These are phyloP conservation scores for Ganaspis sp. DNA, from an alignment of 1,140 invertebrate genomes.

Conservation along the genomic window DNA sequence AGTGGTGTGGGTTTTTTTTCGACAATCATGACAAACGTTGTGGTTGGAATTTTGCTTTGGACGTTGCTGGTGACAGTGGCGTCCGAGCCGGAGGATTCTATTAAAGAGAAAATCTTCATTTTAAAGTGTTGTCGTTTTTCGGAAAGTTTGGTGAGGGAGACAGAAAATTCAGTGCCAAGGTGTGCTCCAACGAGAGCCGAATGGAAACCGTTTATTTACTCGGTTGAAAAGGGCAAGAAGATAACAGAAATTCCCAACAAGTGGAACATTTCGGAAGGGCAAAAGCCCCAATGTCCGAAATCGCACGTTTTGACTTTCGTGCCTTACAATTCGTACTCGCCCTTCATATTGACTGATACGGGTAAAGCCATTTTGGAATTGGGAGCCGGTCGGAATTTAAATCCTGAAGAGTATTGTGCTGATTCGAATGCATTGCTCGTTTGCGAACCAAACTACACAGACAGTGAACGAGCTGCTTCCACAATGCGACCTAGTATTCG, in stretches of 20 bases:
- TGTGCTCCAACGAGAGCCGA: slow-evolving; percentile 53
- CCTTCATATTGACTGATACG: slow-evolving; percentile 77
- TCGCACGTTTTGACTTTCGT: slow-evolving; percentile 65
- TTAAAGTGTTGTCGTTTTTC: slow-evolving; percentile 76
- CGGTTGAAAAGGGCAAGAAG: slow-evolving; percentile 63
- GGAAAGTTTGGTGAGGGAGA: slow-evolving; percentile 64
- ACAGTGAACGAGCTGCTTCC: slow-evolving; percentile 65
- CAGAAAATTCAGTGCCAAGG: slow-evolving; percentile 39
- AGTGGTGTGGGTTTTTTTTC: neutral
- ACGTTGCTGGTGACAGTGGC: slow-evolving; percentile 25
- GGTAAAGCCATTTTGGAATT: slow-evolving; percentile 77
- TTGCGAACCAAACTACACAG: slow-evolving; percentile 73
- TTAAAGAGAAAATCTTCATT: slow-evolving; percentile 60
- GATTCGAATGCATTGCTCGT: slow-evolving; percentile 78
- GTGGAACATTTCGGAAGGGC: slow-evolving; percentile 71
- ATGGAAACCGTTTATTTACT: slow-evolving; percentile 78
- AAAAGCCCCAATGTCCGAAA: slow-evolving; percentile 69
- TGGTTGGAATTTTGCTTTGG: slow-evolving; percentile 33
- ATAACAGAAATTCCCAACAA: slow-evolving; percentile 68
- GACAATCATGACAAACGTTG: neutral
- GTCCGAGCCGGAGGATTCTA: slow-evolving; percentile 40
- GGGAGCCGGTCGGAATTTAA: slow-evolving; percentile 43
- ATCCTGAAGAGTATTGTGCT: slow-evolving; percentile 78
- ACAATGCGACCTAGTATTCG: slow-evolving; percentile 71
- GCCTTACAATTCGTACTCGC: slow-evolving; percentile 57